These are phyloP conservation scores for Drosophila macrospina DNA, from an alignment of 2,888 invertebrate species.

Conservation along the genomic window DNA sequence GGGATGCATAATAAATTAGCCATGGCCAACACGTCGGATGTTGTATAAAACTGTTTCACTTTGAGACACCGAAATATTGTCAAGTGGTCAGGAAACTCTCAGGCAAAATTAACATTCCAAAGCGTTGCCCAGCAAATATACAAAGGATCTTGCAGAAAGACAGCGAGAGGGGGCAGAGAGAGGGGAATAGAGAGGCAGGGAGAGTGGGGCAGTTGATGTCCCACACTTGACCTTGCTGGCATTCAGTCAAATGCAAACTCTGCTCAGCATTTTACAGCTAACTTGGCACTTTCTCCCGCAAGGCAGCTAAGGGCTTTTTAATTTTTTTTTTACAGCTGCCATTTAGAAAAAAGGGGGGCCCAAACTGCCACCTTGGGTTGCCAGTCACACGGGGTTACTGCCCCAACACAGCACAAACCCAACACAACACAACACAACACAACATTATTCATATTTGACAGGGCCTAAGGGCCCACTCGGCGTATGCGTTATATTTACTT, in stretches of 20 bases:
- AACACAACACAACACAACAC: slow-evolving; percentile 6
- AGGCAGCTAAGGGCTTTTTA: slow-evolving; percentile 63
- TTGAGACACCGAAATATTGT: slow-evolving; percentile 43
- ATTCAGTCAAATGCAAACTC: slow-evolving; percentile 48
- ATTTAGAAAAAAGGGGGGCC: slow-evolving; percentile 47
- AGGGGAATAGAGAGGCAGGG: not conserved
- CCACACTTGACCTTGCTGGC: slow-evolving; percentile 60
- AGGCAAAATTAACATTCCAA: slow-evolving; percentile 72
- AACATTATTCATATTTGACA: slow-evolving; percentile 78
- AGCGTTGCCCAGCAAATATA: slow-evolving; percentile 41
- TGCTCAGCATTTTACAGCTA: slow-evolving; percentile 58
- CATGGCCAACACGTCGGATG: slow-evolving; percentile 73
- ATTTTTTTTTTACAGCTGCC: slow-evolving; percentile 70
- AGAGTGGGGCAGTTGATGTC: slow-evolving; percentile 1
- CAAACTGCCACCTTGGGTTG: not conserved
- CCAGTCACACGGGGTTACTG: slow-evolving; percentile 24
- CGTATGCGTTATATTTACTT: slow-evolving; percentile 77
- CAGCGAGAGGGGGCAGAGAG: not conserved
- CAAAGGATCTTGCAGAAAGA: slow-evolving; percentile 9
- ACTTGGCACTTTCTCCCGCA: slow-evolving; percentile 62
- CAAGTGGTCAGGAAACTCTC: slow-evolving; percentile 65
- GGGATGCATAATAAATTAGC: slow-evolving; percentile 72
- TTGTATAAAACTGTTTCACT: slow-evolving; percentile 61
- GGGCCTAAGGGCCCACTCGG: slow-evolving; percentile 59
- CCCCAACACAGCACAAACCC: not conserved